phyloP scores from a whole-genome alignment of 2,888 invertebrate species.

The Eilema depressum region DNA sequence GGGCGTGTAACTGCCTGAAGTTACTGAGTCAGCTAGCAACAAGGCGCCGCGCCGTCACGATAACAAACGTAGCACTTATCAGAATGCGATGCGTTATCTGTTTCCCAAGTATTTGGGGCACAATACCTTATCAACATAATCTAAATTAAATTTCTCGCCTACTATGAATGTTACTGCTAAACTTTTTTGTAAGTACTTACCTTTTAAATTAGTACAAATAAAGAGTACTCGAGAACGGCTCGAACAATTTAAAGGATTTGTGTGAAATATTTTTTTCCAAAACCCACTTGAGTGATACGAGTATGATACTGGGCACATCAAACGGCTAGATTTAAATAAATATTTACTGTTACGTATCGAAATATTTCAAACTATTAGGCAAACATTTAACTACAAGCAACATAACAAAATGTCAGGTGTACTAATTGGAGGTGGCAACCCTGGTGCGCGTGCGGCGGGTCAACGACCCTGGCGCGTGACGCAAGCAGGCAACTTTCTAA shows the following conservation, averaged over 20 bases:
- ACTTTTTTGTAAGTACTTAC: background rate
- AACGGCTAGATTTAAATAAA: background rate
- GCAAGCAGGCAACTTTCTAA: constrained; percentile 85
- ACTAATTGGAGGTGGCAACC: constrained; percentile 44
- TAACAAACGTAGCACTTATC: constrained; percentile 1
- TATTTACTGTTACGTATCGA: background rate
- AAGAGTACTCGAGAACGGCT: background rate
- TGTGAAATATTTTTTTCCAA: background rate
- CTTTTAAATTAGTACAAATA: no score
- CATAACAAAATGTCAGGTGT: constrained; percentile 19
- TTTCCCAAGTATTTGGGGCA: constrained; percentile 9
- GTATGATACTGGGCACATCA: background rate
- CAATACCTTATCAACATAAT: constrained; percentile 4
- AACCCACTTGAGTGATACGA: background rate
- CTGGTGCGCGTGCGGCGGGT: constrained; percentile 59
- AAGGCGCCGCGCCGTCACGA: background rate
- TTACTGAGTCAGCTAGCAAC: background rate
- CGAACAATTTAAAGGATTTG: no score
- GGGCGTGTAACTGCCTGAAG: background rate
- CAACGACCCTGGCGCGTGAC: constrained; percentile 80
- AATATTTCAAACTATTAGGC: background rate
- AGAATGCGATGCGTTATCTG: constrained; percentile 7
- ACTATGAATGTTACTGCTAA: background rate
- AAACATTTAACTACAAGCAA: background rate
- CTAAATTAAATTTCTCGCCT: background rate